These are phyloP conservation scores for Phengaris alcon DNA, from an alignment of 2,888 invertebrate species.

Conservation along the genomic window DNA sequence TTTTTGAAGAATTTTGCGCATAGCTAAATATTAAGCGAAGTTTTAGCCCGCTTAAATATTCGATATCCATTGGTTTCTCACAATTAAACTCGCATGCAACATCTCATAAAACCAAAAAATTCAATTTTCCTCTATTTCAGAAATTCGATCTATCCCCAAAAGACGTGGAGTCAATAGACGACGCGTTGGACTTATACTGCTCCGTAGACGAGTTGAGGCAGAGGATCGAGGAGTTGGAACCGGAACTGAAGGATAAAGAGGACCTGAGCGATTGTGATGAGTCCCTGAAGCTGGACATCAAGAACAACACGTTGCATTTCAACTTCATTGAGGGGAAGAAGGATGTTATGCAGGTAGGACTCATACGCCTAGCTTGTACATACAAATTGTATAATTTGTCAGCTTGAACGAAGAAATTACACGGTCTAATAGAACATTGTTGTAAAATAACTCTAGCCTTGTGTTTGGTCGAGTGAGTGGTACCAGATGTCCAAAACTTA, in stretches of 20 bases:
- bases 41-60: no score
- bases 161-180: constrained; percentile 74
- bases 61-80: no score
- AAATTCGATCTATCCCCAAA: constrained; percentile 73
- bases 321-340: constrained; percentile 74
- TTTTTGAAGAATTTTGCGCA: no score
- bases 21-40: no score
- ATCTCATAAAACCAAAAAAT: background rate
- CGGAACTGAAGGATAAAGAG: constrained; percentile 61
- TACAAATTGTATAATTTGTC: no score
- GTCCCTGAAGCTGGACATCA: constrained; percentile 57
- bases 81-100: no score
- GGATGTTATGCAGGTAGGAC: constrained; percentile 64
- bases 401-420: no score
- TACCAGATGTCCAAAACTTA: background rate
- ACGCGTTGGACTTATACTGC: constrained; percentile 82
- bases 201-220: constrained; percentile 82
- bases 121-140: constrained; percentile 49
- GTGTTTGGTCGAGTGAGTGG: no score
- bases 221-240: constrained; percentile 70
- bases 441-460: no score
- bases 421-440: no score
- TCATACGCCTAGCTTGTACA: background rate
- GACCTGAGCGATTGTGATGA: constrained; percentile 54
- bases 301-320: constrained; percentile 69